Conservation (phyloP, 1,140 invertebrate genomes). For the Anastatus disparis region DNA sequence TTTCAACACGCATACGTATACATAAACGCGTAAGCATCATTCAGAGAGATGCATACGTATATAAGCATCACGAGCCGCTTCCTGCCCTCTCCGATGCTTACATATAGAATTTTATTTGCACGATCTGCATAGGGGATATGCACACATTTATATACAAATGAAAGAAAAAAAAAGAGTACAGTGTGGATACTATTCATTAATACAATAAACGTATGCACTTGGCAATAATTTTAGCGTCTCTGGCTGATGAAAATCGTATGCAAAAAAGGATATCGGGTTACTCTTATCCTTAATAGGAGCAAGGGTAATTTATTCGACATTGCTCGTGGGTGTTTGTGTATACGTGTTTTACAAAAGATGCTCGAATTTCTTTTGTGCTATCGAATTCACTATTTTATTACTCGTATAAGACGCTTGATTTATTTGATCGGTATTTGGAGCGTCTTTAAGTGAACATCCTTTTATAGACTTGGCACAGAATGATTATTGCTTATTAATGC, state of each 20-base stretch:
- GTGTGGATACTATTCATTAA: background rate
- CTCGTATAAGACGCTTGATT: background rate
- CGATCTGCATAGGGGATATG: background rate
- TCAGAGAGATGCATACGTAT: too few species aligned
- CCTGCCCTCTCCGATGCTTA: conserved; percentile 44
- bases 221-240: background rate
- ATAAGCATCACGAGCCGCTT: conserved; percentile 48
- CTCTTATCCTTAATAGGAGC: background rate
- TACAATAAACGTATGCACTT: background rate
- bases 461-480: background rate
- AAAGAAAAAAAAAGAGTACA: background rate
- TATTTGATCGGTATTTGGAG: background rate
- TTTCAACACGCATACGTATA: too few species aligned
- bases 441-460: conserved; percentile 36
- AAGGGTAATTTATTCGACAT: background rate
- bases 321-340: background rate
- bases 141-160: too few species aligned
- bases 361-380: conserved; percentile 16
- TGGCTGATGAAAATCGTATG: conserved; percentile 7
- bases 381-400: conserved; percentile 22
- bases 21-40: too few species aligned
- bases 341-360: background rate
- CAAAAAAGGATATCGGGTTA: too few species aligned
- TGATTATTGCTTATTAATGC: background rate
- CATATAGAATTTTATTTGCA: conserved; percentile 12